These are phyloP conservation scores for Drosophila paramelanica DNA, from an alignment of 2,888 invertebrate species.

Conservation along the genomic window DNA sequence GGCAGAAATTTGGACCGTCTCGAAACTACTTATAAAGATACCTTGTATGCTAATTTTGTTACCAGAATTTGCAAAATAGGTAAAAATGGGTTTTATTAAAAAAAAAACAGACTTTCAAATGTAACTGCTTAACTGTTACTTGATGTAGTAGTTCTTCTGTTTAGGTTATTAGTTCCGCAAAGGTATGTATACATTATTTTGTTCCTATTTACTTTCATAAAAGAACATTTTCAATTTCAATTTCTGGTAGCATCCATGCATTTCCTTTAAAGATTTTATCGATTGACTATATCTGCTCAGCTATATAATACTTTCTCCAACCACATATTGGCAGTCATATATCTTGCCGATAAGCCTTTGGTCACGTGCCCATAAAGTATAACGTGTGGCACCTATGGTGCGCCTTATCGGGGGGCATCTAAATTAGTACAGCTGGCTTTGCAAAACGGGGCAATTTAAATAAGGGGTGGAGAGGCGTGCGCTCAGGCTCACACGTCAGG, in stretches of 20 bases:
- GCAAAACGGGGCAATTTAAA: constrained; percentile 34
- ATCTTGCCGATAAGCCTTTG: constrained; percentile 22
- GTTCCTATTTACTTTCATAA: too few relatives aligned
- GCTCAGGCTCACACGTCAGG: constrained; percentile 33
- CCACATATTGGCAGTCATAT: constrained; percentile 7
- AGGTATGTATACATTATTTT: too few relatives aligned
- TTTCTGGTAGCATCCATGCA: not conserved
- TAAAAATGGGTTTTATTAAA: too few relatives aligned
- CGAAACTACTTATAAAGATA: too few relatives aligned
- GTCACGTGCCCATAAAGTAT: constrained; percentile 40
- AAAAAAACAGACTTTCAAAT: too few relatives aligned
- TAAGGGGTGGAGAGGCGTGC: not conserved
- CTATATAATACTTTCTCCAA: not conserved
- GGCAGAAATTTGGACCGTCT: too few relatives aligned
- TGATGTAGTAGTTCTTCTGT: too few relatives aligned
- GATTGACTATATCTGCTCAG: not conserved
- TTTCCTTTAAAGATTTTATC: not conserved
- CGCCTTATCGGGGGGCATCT: constrained; percentile 32
- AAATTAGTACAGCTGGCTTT: constrained; percentile 40
- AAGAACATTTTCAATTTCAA: constrained; percentile 4
- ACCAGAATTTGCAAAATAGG: too few relatives aligned
- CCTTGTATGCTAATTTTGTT: too few relatives aligned
- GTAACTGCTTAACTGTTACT: too few relatives aligned
- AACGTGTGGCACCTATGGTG: constrained; percentile 2
- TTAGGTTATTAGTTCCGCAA: too few relatives aligned